Conservation (phyloP, 2,113 vertebrate genomes). For the Nymphicus hollandicus region DNA sequence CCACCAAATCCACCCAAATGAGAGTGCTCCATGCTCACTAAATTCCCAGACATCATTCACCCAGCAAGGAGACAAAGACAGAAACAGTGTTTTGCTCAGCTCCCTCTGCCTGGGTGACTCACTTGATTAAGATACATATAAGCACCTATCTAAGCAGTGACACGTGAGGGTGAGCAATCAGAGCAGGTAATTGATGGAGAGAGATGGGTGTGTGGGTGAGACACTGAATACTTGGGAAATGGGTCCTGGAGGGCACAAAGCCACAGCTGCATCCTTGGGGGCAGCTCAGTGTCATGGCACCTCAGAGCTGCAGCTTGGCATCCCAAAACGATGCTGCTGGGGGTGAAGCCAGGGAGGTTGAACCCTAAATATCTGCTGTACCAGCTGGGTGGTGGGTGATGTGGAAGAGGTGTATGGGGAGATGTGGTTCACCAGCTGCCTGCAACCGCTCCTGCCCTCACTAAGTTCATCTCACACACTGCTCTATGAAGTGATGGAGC, state of each 20-base stretch:
- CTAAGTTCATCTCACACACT: accelerated
- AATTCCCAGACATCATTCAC: not conserved
- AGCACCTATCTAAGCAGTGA: not conserved
- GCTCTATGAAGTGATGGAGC: accelerated
- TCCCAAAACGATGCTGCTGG: accelerated
- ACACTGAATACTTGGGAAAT: not conserved
- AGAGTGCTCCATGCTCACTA: accelerated
- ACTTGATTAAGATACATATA: not conserved
- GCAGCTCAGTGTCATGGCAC: not conserved
- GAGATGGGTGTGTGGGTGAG: not conserved
- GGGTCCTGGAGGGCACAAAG: not conserved
- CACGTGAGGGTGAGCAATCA: not conserved
- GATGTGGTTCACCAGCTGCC: accelerated
- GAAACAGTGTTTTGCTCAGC: not conserved
- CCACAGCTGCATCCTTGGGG: not conserved
- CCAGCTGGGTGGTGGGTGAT: not conserved
- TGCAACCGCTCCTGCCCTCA: not conserved
- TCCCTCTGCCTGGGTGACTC: not conserved
- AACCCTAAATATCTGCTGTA: not conserved
- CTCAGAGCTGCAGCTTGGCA: not conserved
- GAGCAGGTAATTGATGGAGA: conserved; percentile 16
- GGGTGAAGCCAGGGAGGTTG: not conserved
- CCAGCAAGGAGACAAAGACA: not conserved
- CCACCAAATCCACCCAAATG: not conserved
- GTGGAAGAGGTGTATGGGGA: not conserved